Evolutionary conservation across 2,113 vertebrate genomes (phyloP).

Genomic region (Oreochromis aureus): DNA sequence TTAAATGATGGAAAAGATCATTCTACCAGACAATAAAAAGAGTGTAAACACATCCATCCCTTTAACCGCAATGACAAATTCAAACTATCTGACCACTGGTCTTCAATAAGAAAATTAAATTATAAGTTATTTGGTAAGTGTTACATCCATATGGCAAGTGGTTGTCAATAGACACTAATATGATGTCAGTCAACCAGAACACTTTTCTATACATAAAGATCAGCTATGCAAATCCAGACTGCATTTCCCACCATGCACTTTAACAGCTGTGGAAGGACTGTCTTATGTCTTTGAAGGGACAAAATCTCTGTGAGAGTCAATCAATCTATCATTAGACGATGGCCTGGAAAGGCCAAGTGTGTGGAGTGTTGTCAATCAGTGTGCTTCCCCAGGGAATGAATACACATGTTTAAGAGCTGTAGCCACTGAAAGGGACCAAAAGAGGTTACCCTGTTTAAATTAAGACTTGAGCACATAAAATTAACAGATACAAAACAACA

Average conservation of each 20-base stretch:
- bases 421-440: neutral
- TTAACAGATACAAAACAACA: neutral
- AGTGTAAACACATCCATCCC: neutral
- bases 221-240: neutral
- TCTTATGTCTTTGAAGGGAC: neutral
- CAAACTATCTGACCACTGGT: neutral
- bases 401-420: neutral
- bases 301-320: neutral
- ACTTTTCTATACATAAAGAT: neutral
- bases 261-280: neutral
- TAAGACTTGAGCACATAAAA: neutral
- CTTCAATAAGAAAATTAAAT: neutral
- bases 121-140: neutral
- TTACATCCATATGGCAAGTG: neutral
- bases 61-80: neutral
- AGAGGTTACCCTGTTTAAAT: neutral
- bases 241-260: neutral
- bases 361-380: neutral
- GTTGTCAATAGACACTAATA: neutral
- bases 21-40: neutral
- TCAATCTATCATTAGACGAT: neutral
- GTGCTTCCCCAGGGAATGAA: neutral
- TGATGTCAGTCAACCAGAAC: conserved; percentile 1
- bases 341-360: neutral
- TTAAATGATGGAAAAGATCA: neutral